phyloP scores from a whole-genome alignment of 2,888 invertebrate species.

The Drepana falcataria region DNA sequence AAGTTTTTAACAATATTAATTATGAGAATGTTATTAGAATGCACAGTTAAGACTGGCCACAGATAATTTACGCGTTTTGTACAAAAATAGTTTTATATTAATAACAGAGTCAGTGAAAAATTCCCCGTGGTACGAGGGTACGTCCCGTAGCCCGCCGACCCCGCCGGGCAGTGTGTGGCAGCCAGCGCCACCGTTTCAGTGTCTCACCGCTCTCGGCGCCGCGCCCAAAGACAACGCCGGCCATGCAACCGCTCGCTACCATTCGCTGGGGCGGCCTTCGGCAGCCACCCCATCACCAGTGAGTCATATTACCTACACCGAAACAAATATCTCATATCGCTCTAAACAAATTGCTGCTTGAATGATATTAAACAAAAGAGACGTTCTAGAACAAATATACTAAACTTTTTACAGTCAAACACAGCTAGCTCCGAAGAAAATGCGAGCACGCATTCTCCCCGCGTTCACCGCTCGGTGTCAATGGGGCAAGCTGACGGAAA shows the following conservation, averaged over 20 bases:
- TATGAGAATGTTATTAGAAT: too few species aligned
- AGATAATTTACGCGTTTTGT: too few species aligned
- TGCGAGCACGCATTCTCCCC: slow-evolving; percentile 33
- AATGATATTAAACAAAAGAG: too few species aligned
- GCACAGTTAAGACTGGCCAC: too few species aligned
- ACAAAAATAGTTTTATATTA: too few species aligned
- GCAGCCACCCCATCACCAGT: slow-evolving; percentile 36
- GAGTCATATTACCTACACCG: slow-evolving; percentile 4
- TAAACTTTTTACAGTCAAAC: too few species aligned
- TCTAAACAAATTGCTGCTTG: too few species aligned
- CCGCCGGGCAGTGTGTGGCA: slow-evolving; percentile 67
- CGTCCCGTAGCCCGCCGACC: slow-evolving; percentile 51
- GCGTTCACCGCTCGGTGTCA: slow-evolving; percentile 91
- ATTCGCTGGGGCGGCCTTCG: slow-evolving; percentile 58
- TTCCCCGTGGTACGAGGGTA: slow-evolving; percentile 39
- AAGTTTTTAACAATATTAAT: too few species aligned
- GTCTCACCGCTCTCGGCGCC: slow-evolving; percentile 53
- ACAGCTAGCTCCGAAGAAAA: too few species aligned
- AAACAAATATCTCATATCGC: neutral
- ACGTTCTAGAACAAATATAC: too few species aligned
- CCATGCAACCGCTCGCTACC: slow-evolving; percentile 50
- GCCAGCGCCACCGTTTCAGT: slow-evolving; percentile 70
- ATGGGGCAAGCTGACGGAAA: slow-evolving; percentile 86
- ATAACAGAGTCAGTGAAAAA: slow-evolving; percentile 39
- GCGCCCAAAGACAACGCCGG: slow-evolving; percentile 67